A percentile compares a stretch with the other conserved stretches of the same genome.
phyloP scores from a whole-genome alignment of 2,797 vertebrate species.

The Streptopelia turtur region DNA sequence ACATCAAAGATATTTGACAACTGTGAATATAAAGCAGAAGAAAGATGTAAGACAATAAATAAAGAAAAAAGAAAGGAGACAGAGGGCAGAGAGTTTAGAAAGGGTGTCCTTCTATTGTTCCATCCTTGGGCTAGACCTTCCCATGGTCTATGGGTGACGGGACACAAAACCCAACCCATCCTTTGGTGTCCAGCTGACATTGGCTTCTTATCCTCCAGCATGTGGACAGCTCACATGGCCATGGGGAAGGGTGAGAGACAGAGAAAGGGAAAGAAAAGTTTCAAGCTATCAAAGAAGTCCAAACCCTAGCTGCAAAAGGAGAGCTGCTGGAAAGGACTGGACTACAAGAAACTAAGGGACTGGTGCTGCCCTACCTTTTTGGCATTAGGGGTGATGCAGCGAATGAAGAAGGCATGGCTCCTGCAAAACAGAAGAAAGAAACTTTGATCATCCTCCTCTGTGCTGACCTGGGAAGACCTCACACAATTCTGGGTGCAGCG shows the following conservation, averaged over 20 bases:
- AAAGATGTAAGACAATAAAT: neutral
- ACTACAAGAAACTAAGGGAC: neutral
- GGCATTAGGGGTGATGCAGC: slow-evolving; percentile 90
- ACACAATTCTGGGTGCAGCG: neutral
- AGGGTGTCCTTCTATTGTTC: neutral
- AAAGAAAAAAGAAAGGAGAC: neutral
- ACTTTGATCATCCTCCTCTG: neutral
- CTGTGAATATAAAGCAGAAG: slow-evolving; percentile 62
- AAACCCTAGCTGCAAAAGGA: neutral
- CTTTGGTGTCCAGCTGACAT: neutral
- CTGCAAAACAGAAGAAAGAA: slow-evolving; percentile 68
- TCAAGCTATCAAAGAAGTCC: neutral
- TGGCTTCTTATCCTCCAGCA: neutral
- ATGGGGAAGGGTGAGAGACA: neutral
- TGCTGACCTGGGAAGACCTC: neutral
- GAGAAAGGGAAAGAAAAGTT: neutral
- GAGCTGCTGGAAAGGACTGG: neutral
- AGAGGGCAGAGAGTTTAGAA: neutral
- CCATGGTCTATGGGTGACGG: neutral
- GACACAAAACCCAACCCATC: neutral
- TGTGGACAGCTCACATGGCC: neutral
- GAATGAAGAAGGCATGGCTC: slow-evolving; percentile 86
- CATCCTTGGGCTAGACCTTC: neutral
- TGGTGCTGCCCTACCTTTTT: slow-evolving; percentile 83
- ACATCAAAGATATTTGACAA: slow-evolving; percentile 87